Evolutionary conservation across 2,797 vertebrate species (phyloP), one percentile per base, ranked within the genome.

Genomic region (Xenentodon cancila): DNA sequence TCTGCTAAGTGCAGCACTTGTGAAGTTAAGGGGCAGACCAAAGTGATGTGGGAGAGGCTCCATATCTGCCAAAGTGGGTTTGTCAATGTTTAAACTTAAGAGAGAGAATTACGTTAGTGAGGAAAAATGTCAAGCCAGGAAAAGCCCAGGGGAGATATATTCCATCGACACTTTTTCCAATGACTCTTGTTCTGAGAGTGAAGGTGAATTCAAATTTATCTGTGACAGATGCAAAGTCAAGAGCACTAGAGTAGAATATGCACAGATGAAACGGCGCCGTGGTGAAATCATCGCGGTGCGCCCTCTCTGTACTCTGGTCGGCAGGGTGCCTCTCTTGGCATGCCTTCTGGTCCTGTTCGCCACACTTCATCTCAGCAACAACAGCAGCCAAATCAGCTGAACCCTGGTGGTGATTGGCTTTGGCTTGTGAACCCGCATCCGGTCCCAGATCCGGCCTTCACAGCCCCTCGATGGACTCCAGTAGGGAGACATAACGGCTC

Each of bases 161-260:
- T 42, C 37, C 13, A 17, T 42, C 21, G 13, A 30, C 47, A 44
- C 57, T 61, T 73, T 64, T 66, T 18, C 27, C 27, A 27, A 27
- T 9, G 6, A 7, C 32, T 32, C 4, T 37, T 2, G 34, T 59
- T 20, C 51, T 46, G 59, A 81, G 61, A 37, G 49, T 16, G 60
- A 52, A 25, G 25, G 52, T 63, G 37, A 71, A 55, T 40, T 59
- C 51, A 55, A 55, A 79, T 63, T 44, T 45, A 51, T 67, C 54
- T 37, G 47, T 61, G 71, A 72, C 64, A 66, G 68, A 73, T 46
- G 58, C 48, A 27, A 21, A 80, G 64, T 82, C 69, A 61, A 89
- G 87, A 84, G 84, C 78, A 76, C 84, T 87, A 71, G 74, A 83
- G 71, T 50, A 87, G 77, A 89, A 87, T 84, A 43, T 22, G 66